Percentiles rank a stretch among this genome's conserved stretches.
Conservation (phyloP, 2,888 invertebrate species). For the Smittia aterrima region DNA sequence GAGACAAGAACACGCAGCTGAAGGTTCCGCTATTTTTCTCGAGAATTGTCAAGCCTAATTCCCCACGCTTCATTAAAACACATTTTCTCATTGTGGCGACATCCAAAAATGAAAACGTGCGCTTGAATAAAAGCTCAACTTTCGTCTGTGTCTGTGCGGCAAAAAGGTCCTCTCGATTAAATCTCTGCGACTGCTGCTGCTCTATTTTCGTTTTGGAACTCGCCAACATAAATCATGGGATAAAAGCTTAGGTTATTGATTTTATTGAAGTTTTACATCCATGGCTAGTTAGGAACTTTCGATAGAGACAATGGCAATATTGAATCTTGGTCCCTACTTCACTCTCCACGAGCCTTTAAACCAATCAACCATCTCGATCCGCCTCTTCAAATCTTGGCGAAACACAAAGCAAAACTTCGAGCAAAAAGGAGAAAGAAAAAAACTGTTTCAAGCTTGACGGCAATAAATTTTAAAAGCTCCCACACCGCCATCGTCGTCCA, state of each 20-base stretch:
- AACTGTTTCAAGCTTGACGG: background rate
- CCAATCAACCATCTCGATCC: too few species aligned
- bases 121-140: background rate
- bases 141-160: background rate
- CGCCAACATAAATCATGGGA: slow-evolving; percentile 24
- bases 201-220: background rate
- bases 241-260: slow-evolving; percentile 21
- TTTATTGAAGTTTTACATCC: slow-evolving; percentile 34
- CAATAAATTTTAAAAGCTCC: background rate
- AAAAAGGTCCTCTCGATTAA: background rate
- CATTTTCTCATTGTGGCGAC: slow-evolving; percentile 2
- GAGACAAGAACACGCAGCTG: background rate
- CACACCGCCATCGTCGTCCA: background rate
- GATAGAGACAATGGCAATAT: too few species aligned
- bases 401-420: background rate
- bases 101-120: slow-evolving; percentile 9
- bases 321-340: too few species aligned
- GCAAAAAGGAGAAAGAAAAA: background rate
- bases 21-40: background rate
- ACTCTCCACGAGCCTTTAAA: too few species aligned
- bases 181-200: background rate
- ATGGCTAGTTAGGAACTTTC: too few species aligned
- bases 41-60: slow-evolving; percentile 12
- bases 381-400: too few species aligned
- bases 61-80: slow-evolving; percentile 16